Base-by-base conservation (phyloP, 1,140 invertebrate species). In the Odontomachus brunneus region DNA sequence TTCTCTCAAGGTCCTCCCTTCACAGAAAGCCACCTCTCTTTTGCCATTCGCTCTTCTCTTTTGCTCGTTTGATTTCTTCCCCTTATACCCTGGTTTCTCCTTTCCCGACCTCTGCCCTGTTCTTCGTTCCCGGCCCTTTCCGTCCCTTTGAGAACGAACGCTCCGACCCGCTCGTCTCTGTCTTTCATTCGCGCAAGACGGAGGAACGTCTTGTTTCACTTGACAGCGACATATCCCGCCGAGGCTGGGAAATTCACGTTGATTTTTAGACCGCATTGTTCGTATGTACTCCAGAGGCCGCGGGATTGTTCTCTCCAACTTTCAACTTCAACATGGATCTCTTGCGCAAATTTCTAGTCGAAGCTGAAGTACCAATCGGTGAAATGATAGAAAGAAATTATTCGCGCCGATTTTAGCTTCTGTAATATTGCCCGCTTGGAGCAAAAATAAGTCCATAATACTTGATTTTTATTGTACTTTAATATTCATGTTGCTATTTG, bases 221-320 rank as follows among this genome's bases (percentile, higher is more conserved):
- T 86, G 78, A 74, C 78, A 73, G 76, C 65, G 48, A 60, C 44
- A 51, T 84, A 71, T 88, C 59, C 80, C 72, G 67, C 15, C 44
- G 73, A 82, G 84, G 29, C 12, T 83, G 74, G 74, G 60, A 83
- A 86, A 75, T 86, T 83, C 72, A 86, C 75, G 85, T 87, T 86
- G 85, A 87, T 87, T 87, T 86, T 87, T 85, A 59, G 48, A 55
- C 72, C 60, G 9, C 0, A 17, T 29, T 15, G n/a, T 14, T 65
- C 62, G 19, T 53, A 44, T 44, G 9, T 44, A 67, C 65, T 53
- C 17, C 29, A n/a, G 67, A 86, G 80, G 17, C 24, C 75, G 53
- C 33, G 29, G 72, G 83, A 87, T 87, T 86, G 62, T 38, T 48
- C 65, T 69, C 51, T 69, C 24, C 24, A 33, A 80, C 38, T 69